A percentile compares a stretch with the other conserved stretches of the same genome.
phyloP scores from a whole-genome alignment of 2,113 vertebrate genomes.

The Anoura caudifer region DNA sequence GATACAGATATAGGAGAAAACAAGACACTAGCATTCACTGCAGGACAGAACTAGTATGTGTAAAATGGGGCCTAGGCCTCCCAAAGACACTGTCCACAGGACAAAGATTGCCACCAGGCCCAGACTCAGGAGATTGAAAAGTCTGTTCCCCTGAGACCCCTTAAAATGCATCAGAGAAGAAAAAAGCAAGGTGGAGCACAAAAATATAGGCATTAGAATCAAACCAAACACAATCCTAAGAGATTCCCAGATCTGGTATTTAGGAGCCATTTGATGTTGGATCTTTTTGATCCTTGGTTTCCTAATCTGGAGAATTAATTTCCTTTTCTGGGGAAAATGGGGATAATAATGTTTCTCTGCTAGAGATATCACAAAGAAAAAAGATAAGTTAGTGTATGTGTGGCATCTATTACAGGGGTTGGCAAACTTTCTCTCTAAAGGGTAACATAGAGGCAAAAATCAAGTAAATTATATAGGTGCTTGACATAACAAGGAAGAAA shows the following conservation, averaged over 20 bases:
- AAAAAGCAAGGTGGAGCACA: background rate
- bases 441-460: background rate
- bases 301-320: too few relatives aligned
- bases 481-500: background rate
- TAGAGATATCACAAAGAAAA: background rate
- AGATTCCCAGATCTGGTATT: background rate
- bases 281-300: background rate
- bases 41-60: background rate
- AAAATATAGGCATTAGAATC: background rate
- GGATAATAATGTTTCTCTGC: background rate
- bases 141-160: background rate
- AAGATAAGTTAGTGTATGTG: background rate
- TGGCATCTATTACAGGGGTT: background rate
- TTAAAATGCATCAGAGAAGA: background rate
- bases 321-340: too few relatives aligned
- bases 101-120: background rate
- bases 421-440: background rate
- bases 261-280: background rate
- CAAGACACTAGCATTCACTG: background rate
- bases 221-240: background rate
- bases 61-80: background rate
- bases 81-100: background rate
- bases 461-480: background rate
- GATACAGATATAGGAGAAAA: background rate
- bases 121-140: background rate